A percentile compares a stretch with the other conserved stretches of the same genome.
Evolutionary conservation across 2,113 vertebrate species (phyloP).

Genomic region (Pachycephala philippinensis): DNA sequence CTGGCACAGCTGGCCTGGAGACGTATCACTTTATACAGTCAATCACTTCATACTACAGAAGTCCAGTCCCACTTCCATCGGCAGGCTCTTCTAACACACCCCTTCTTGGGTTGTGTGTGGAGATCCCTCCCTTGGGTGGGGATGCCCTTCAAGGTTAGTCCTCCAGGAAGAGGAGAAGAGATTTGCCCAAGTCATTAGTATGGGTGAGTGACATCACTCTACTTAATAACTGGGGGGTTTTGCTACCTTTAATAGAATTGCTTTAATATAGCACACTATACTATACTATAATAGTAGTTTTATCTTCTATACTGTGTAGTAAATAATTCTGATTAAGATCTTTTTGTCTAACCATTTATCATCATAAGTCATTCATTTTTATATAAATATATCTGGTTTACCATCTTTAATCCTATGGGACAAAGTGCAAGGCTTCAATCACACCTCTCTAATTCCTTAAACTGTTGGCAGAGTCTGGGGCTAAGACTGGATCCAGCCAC

Average conservation of each 20-base stretch:
- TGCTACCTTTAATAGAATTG: neutral
- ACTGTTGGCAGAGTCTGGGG: neutral
- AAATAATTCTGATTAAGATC: neutral
- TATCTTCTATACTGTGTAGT: neutral
- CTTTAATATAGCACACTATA: neutral
- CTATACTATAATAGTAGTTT: neutral
- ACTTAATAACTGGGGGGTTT: neutral
- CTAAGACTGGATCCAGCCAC: neutral
- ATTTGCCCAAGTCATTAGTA: neutral
- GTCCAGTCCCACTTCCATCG: neutral
- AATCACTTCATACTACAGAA: neutral
- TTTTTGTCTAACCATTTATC: neutral
- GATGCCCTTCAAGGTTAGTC: neutral
- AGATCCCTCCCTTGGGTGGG: neutral
- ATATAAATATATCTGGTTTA: neutral
- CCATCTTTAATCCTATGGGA: neutral
- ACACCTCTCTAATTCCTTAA: neutral
- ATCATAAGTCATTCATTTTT: neutral
- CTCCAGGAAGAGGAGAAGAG: neutral
- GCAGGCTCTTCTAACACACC: neutral
- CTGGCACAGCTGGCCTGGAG: neutral
- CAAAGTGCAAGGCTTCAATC: neutral
- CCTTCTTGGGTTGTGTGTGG: neutral
- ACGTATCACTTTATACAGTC: neutral
- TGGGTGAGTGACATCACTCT: neutral